Evolutionary conservation across 2,888 invertebrate genomes (phyloP).

Genomic region (Drosophila greeni): DNA sequence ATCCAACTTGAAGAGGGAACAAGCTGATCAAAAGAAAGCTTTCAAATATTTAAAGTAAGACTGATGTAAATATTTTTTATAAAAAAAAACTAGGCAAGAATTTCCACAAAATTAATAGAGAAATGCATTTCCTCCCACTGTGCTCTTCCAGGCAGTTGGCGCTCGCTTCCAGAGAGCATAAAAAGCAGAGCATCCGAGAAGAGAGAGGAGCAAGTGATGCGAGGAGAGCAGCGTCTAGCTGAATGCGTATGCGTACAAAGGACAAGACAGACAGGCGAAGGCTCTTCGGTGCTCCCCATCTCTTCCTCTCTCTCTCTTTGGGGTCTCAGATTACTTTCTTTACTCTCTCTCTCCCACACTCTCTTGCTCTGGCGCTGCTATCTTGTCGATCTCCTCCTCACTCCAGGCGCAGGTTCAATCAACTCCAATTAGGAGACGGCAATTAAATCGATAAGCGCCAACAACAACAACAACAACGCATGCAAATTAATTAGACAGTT

Average conservation of each 20-base stretch:
- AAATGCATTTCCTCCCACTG: background rate
- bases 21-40: background rate
- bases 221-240: constrained; percentile 3
- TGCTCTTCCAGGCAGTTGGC: background rate
- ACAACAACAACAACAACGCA: constrained; percentile 35
- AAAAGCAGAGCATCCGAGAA: background rate
- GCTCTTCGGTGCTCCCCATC: background rate
- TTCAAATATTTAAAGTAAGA: background rate
- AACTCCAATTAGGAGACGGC: constrained; percentile 59
- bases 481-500: constrained; percentile 61
- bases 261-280: constrained; percentile 5
- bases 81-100: background rate
- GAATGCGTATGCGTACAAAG: constrained; percentile 11
- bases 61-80: background rate
- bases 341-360: background rate
- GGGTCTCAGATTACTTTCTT: constrained; percentile 21
- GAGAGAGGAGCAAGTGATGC: constrained; percentile 9
- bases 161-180: constrained; percentile 7
- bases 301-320: constrained; percentile 1
- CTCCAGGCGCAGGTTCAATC: constrained; percentile 54
- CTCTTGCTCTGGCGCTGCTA: background rate
- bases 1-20: too few species aligned
- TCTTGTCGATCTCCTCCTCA: constrained; percentile 5
- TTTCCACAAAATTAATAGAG: background rate
- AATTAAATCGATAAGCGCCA: constrained; percentile 59